Conservation (phyloP, 2,113 vertebrate genomes). For the Ellobius talpinus region DNA sequence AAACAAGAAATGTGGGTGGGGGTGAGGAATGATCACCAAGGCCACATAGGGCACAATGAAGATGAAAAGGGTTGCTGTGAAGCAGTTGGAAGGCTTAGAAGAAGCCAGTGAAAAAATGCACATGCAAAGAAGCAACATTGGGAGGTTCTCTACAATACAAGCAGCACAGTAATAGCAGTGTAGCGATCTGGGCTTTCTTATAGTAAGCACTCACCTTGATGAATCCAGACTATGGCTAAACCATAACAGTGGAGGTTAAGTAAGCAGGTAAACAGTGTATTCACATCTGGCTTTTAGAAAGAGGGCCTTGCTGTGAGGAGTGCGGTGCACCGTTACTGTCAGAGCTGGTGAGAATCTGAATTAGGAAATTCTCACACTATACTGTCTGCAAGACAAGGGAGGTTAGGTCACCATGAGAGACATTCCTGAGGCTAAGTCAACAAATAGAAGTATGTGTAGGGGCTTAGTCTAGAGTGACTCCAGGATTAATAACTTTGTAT, state of each 20-base stretch:
- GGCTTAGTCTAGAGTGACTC: conserved; percentile 24
- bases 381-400: background rate
- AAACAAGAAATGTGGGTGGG: conserved; percentile 68
- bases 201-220: background rate
- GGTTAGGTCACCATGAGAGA: background rate
- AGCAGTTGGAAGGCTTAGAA: conserved; percentile 27
- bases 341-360: conserved; percentile 8
- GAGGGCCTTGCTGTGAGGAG: background rate
- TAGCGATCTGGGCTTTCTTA: background rate
- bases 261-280: background rate
- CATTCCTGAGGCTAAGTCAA: background rate
- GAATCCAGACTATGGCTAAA: background rate
- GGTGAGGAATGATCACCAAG: conserved; percentile 42
- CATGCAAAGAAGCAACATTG: background rate
- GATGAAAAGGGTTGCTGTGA: conserved; percentile 17
- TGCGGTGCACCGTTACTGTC: background rate
- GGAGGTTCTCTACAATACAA: conserved; percentile 1
- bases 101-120: conserved; percentile 34
- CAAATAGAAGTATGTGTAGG: conserved; percentile 4
- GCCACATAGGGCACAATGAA: conserved; percentile 1
- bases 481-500: conserved; percentile 52
- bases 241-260: background rate
- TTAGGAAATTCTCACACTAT: background rate
- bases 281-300: conserved; percentile 36
- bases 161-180: background rate